Percentiles rank a stretch among this genome's conserved stretches.
phyloP scores from a whole-genome alignment of 2,113 vertebrate genomes.

The Pholis gunnellus region DNA sequence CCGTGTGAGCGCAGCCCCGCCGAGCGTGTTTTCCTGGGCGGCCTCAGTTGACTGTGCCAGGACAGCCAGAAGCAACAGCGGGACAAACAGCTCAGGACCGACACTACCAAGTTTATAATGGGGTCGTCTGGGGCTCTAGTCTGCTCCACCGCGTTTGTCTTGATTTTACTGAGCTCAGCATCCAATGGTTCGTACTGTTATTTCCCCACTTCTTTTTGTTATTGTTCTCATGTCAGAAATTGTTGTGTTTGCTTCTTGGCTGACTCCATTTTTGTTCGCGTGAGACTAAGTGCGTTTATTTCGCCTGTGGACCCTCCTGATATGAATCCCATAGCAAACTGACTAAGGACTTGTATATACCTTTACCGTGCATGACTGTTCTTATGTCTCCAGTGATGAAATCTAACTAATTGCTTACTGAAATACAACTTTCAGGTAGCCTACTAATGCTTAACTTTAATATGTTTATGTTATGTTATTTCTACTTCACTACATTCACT shows the following conservation, averaged over 20 bases:
- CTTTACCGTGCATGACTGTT: no score
- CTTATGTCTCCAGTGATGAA: background rate
- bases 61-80: background rate
- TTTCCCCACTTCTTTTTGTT: background rate
- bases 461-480: background rate
- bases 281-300: slow-evolving; percentile 3
- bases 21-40: slow-evolving; percentile 25
- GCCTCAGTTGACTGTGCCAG: slow-evolving; percentile 10
- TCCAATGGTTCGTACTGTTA: slow-evolving; percentile 52
- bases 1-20: background rate
- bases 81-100: background rate
- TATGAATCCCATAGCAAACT: background rate
- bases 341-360: background rate
- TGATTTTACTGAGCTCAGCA: slow-evolving; percentile 53
- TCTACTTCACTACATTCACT: background rate
- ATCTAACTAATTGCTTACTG: background rate
- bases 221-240: background rate
- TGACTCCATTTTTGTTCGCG: slow-evolving; percentile 58
- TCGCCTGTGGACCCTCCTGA: background rate
- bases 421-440: background rate
- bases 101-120: slow-evolving; percentile 35
- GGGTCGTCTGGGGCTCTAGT: slow-evolving; percentile 33
- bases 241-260: slow-evolving; percentile 17
- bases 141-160: slow-evolving; percentile 25
- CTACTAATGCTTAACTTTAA: background rate